Percentiles rank a stretch among this genome's conserved stretches.
Conservation (phyloP, 2,113 vertebrate genomes). For the Urocolius indicus region DNA sequence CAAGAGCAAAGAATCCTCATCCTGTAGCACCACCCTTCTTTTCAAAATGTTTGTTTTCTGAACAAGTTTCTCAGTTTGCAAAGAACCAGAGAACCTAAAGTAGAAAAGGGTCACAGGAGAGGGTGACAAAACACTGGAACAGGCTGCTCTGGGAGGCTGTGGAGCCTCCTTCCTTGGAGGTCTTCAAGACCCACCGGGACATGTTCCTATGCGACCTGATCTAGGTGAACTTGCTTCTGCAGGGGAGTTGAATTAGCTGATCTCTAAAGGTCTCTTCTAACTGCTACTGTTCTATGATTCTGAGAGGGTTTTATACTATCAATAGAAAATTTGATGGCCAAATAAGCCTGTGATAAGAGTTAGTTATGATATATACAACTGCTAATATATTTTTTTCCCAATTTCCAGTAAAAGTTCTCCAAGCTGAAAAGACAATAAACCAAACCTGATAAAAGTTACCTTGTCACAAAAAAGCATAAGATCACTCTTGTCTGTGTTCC, state of each 20-base stretch:
- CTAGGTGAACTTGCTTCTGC: too few relatives aligned
- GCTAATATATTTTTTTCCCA: not conserved
- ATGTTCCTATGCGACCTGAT: too few relatives aligned
- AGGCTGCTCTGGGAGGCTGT: too few relatives aligned
- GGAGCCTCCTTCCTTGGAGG: too few relatives aligned
- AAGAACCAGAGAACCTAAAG: not conserved
- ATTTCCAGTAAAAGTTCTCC: not conserved
- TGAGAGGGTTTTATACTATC: not conserved
- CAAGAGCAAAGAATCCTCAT: not conserved
- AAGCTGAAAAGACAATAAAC: not conserved
- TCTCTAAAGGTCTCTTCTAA: too few relatives aligned
- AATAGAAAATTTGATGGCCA: not conserved
- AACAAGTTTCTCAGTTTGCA: not conserved
- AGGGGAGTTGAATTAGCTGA: too few relatives aligned
- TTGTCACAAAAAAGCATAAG: not conserved
- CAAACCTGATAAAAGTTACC: not conserved
- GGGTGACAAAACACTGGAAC: too few relatives aligned
- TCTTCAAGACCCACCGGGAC: too few relatives aligned
- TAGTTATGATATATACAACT: not conserved
- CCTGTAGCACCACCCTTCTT: not conserved
- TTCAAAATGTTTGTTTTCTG: not conserved
- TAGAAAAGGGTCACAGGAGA: not conserved
- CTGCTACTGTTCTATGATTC: too few relatives aligned
- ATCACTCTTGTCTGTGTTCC: not conserved
- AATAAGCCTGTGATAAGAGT: not conserved